Evolutionary conservation across 2,113 vertebrate genomes (phyloP), one percentile per base, ranked within the genome.

Genomic region (Cynocephalus volans): DNA sequence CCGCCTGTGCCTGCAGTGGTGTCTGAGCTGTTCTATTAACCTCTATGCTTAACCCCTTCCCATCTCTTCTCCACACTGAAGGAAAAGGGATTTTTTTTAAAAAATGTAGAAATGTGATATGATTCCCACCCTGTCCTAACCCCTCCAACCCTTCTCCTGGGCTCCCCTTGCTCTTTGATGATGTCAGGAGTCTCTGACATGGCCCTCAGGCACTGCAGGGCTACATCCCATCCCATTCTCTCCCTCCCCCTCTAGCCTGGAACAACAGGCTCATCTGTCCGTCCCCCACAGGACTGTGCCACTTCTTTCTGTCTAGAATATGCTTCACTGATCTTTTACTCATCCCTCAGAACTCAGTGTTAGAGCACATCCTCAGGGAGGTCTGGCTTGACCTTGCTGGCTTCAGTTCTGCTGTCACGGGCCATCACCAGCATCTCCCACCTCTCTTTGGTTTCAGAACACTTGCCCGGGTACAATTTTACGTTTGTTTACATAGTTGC

Each of bases 401-500:
- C 48, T 41, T 36, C 13, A 4, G 6, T 18, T 1, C 3, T 1
- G 15, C 11, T 13, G 5, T 18, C n/a, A 19, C 8, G 17, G 52
- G 62, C 45, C 26, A 8, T 3, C 13, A 6, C 26, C 23, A 6
- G 11, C 28, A 4, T 48, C 88, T n/a, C 12, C 4, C 0, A 3
- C 9, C 15, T 28, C 8, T 18, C 31, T 31, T 36, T 11, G 19
- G 18, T 0, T 48, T 77, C 21, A 21, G 76, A 48, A 69, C 23
- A 10, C 8, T 0, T 56, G 45, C 50, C 13, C 0, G 0, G 17
- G 6, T 12, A n/a, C 17, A 5, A 6, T 8, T 2, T 21, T 5
- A 24, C 18, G 3, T 12, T n/a, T 45, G 28, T 6, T 45, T 14
- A 3, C 7, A 45, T 11, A n/a, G 21, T 56, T 4, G 8, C 1